Conservation (phyloP, 2,888 invertebrate species). For the Pyrgus malvae region DNA sequence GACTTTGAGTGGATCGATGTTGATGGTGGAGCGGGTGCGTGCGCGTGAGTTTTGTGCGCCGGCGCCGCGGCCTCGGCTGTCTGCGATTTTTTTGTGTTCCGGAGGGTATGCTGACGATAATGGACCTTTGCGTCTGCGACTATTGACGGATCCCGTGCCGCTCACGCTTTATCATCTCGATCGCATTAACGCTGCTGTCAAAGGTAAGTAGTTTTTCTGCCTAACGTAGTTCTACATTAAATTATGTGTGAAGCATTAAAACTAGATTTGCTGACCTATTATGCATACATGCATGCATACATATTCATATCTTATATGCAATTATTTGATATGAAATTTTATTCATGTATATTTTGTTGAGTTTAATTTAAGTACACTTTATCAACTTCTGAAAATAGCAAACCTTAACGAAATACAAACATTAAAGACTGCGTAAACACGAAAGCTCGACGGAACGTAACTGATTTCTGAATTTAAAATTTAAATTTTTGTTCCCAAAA, state of each 20-base stretch:
- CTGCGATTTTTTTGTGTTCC: constrained; percentile 73
- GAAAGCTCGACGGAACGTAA: not conserved
- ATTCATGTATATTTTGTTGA: not conserved
- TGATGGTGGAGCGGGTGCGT: constrained; percentile 60
- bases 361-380: no score
- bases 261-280: no score
- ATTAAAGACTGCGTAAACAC: not conserved
- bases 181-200: constrained; percentile 77
- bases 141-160: constrained; percentile 76
- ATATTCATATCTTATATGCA: no score
- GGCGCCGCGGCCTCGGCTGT: constrained; percentile 68
- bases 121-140: constrained; percentile 55
- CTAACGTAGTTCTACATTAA: no score
- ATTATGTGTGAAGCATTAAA: no score
- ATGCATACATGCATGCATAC: no score
- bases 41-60: constrained; percentile 68
- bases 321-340: no score
- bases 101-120: constrained; percentile 53
- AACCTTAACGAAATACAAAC: no score
- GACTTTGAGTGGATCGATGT: constrained; percentile 64
- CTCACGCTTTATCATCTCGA: constrained; percentile 78
- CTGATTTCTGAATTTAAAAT: not conserved
- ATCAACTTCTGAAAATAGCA: no score
- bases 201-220: constrained; percentile 58
- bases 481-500: constrained; percentile 5